Base-by-base conservation (phyloP, 1,140 invertebrate species). In the Oryctes rhinoceros region DNA sequence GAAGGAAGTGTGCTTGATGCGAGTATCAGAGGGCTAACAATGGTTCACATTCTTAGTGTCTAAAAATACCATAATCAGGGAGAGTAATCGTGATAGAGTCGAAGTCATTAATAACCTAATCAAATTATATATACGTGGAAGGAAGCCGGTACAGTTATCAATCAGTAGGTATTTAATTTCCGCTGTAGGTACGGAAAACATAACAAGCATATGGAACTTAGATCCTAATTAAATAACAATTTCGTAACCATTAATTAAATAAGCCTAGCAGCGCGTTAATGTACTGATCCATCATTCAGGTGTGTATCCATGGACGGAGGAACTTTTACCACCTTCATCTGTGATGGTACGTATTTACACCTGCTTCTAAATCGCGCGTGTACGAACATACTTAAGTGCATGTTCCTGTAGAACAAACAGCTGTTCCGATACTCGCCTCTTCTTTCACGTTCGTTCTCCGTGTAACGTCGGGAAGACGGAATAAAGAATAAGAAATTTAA, bases 211-310 rank as follows among this genome's bases (percentile, higher is more conserved):
- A 59, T 6, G 39, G 53, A n/a, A n/a, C 15, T 59, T 59, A 59
- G 18, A n/a, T 18, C 53, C 53, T 59, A n/a, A 59, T 59, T 59
- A 59, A 59, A 59, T 59, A 59, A 59, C 53, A 59, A 59, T 59
- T 59, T 59, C 53, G 53, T 59, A 59, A 59, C n/a, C 18, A 18
- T 59, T 18, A 59, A 59, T 59, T 59, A 59, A 18, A 59, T 59
- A 59, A 59, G 53, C 53, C 53, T 59, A 59, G 53, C 53, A 59
- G 53, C 53, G 18, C 18, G 53, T 59, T 59, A 59, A 15, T 59
- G 53, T 18, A 59, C 53, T 18, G 15, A 59, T 59, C 53, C 53
- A 59, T 59, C 53, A 59, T 59, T 18, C 18, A 7, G 53, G 15
- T 59, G 15, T 59, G 18, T 15, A 18, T 59, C 15, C 15, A 59